Evolutionary conservation across 2,888 invertebrate species (phyloP).

Genomic region (Conchocele bisecta): DNA sequence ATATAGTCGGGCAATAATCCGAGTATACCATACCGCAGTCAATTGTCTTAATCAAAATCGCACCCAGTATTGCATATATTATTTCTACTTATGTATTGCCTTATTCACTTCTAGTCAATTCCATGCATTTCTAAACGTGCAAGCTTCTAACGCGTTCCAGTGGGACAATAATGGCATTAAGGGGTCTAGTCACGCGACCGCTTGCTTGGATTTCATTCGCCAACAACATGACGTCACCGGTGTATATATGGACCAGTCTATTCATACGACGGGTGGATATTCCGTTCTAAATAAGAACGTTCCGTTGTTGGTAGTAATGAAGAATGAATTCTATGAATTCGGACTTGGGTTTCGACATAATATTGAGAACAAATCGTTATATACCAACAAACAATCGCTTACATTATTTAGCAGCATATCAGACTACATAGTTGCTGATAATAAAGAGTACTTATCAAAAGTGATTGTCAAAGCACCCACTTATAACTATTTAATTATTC

Average conservation of each 20-base stretch:
- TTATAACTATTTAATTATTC: constrained; percentile 73
- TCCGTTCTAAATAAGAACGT: constrained; percentile 68
- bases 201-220: constrained; percentile 66
- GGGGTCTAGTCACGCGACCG: constrained; percentile 60
- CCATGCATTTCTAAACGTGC: constrained; percentile 14
- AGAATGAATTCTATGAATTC: constrained; percentile 53
- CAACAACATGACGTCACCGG: constrained; percentile 70
- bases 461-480: constrained; percentile 54
- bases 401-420: constrained; percentile 56
- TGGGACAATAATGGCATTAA: constrained; percentile 57
- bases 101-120: constrained; percentile 42
- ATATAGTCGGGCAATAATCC: constrained; percentile 37
- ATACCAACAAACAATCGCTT: constrained; percentile 9
- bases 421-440: constrained; percentile 67
- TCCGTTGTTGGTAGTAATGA: constrained; percentile 63
- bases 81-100: constrained; percentile 32
- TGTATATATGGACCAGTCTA: constrained; percentile 65
- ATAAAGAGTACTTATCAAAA: constrained; percentile 66
- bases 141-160: constrained; percentile 15
- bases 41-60: constrained; percentile 26
- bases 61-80: constrained; percentile 22
- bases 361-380: background rate
- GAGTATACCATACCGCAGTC: constrained; percentile 1
- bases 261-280: constrained; percentile 68
- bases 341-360: background rate